Evolutionary conservation across 2,888 invertebrate species (phyloP).

Genomic region (Chymomyza fuscimana): DNA sequence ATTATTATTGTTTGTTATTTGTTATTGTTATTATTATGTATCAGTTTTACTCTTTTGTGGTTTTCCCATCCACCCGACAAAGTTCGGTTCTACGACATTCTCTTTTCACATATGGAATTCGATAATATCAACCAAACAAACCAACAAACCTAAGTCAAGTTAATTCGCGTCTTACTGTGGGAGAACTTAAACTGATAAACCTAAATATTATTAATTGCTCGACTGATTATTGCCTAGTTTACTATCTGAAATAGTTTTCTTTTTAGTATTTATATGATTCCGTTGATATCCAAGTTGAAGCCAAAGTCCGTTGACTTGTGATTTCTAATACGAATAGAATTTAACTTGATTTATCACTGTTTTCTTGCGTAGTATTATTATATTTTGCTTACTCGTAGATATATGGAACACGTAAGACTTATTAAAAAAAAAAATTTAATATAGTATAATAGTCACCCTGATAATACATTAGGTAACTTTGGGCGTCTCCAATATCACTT

Average conservation of each 20-base stretch:
- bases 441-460: too few species aligned
- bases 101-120: not conserved
- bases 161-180: not conserved
- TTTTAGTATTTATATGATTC: not conserved
- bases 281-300: not conserved
- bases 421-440: too few species aligned
- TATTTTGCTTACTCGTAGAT: too few species aligned
- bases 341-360: not conserved
- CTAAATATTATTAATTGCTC: not conserved
- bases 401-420: too few species aligned
- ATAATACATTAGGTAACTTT: too few species aligned
- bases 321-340: not conserved
- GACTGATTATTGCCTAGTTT: conserved; percentile 1
- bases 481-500: too few species aligned
- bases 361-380: too few species aligned
- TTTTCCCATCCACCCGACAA: not conserved
- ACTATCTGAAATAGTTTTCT: not conserved
- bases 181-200: not conserved
- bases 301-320: not conserved
- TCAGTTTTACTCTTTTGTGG: conserved; percentile 1
- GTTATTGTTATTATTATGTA: conserved; percentile 12
- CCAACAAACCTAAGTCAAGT: not conserved
- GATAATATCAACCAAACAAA: not conserved
- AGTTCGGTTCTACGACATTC: not conserved
- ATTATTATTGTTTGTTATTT: not conserved